A percentile compares a stretch with the other conserved stretches of the same genome.
These are phyloP conservation scores for Carassius gibelio DNA, from an alignment of 2,113 vertebrate species.

Conservation along the genomic window DNA sequence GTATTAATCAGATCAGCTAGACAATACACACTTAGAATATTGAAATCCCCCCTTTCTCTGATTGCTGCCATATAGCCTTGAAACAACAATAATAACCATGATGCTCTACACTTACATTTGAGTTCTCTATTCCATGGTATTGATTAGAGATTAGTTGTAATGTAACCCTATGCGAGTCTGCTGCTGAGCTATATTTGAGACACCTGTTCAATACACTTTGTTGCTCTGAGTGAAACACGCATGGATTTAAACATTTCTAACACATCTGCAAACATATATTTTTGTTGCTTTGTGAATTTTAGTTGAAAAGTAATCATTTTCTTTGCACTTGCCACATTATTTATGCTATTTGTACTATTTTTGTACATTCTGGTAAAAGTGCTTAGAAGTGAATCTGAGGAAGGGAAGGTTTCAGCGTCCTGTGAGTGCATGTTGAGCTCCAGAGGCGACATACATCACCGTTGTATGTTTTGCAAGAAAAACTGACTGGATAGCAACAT, in stretches of 20 bases:
- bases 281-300: neutral
- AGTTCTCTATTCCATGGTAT: neutral
- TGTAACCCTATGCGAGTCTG: neutral
- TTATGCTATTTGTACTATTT: neutral
- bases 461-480: conserved; percentile 58
- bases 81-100: neutral
- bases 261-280: neutral
- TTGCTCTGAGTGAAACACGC: neutral
- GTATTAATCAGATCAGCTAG: conserved; percentile 10
- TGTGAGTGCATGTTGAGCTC: conserved; percentile 39
- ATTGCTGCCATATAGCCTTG: neutral
- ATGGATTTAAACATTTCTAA: neutral
- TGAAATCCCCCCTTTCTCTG: neutral
- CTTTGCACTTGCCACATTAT: neutral
- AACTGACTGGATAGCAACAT: conserved; percentile 70
- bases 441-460: conserved; percentile 47
- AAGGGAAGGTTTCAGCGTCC: neutral
- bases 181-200: conserved; percentile 8
- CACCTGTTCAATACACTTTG: neutral
- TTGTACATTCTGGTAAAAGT: neutral
- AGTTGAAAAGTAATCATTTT: neutral
- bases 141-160: conserved; percentile 1
- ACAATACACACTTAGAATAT: neutral
- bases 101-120: conserved; percentile 1
- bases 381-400: neutral